A percentile compares a stretch with the other conserved stretches of the same genome.
These are phyloP conservation scores for Drosophila parthenogenetica DNA, from an alignment of 2,888 invertebrate species.

Conservation along the genomic window DNA sequence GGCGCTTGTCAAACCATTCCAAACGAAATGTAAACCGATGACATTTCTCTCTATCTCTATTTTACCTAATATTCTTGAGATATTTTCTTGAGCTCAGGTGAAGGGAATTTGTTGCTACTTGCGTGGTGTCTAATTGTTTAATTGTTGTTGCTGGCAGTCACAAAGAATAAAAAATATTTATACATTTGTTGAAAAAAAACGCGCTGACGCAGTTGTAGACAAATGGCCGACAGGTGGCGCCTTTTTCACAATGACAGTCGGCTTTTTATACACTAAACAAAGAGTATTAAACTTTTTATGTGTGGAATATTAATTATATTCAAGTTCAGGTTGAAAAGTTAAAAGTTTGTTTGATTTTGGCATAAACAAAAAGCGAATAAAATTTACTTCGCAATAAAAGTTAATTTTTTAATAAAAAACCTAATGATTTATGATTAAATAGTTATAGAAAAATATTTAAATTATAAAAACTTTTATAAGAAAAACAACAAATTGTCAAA, in stretches of 20 bases:
- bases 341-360: background rate
- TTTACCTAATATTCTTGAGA: no score
- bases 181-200: background rate
- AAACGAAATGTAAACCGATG: conserved; percentile 64
- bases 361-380: no score
- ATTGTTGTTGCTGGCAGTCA: conserved; percentile 41
- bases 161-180: background rate
- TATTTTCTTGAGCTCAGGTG: conserved; percentile 48
- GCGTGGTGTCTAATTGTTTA: conserved; percentile 56
- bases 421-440: no score
- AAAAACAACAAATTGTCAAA: no score
- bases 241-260: conserved; percentile 56
- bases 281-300: background rate
- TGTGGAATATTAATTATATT: background rate
- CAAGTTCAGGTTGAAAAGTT: no score
- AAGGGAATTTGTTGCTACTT: conserved; percentile 45
- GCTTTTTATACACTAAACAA: background rate
- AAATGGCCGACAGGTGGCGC: conserved; percentile 78
- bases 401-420: no score
- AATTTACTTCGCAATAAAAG: no score
- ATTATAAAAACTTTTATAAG: no score
- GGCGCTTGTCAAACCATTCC: conserved; percentile 68
- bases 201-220: conserved; percentile 73
- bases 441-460: no score
- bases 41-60: conserved; percentile 48